Conservation (phyloP, 2,113 vertebrate genomes). For the Hyaena hyaena region DNA sequence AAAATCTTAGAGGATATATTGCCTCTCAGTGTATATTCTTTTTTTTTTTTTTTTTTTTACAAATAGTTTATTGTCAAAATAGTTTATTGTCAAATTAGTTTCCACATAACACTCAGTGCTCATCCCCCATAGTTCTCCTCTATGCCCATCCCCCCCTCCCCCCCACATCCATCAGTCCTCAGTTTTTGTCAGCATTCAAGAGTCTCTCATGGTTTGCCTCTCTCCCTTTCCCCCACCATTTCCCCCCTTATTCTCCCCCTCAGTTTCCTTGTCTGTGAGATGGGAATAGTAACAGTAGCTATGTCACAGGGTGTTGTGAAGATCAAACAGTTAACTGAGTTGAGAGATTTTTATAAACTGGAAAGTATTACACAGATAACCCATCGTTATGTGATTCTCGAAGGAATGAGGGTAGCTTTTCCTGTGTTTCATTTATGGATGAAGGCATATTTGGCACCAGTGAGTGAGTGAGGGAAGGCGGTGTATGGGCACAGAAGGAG, state of each 20-base stretch:
- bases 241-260: not conserved
- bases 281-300: not conserved
- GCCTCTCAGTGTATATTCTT: no score
- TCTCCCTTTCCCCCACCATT: no score
- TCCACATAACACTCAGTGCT: no score
- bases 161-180: no score
- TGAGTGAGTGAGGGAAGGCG: not conserved
- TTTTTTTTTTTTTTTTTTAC: no score
- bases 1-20: no score
- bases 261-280: not conserved
- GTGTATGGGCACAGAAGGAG: accelerated
- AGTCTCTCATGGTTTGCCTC: no score
- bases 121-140: no score
- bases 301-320: not conserved
- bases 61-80: no score
- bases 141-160: no score
- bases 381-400: not conserved
- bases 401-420: not conserved
- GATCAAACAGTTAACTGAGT: not conserved
- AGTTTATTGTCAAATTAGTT: no score
- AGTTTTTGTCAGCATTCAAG: no score
- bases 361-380: not conserved
- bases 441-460: accelerated
- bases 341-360: not conserved
- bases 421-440: not conserved